These are phyloP conservation scores for Nomia melanderi DNA, from an alignment of 1,140 invertebrate genomes.

Conservation along the genomic window DNA sequence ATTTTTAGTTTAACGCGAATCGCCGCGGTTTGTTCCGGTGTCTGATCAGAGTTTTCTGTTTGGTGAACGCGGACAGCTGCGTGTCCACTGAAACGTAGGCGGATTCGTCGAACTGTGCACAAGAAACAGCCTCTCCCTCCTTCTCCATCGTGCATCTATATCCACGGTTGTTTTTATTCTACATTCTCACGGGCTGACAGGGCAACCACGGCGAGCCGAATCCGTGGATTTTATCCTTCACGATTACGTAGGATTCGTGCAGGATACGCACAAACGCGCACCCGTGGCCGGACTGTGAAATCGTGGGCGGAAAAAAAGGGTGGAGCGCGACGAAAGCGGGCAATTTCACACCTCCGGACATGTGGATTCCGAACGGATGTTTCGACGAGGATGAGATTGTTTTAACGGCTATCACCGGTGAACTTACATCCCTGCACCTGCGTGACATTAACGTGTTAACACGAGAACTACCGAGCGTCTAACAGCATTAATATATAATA, in stretches of 20 bases:
- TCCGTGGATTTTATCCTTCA: conserved; percentile 48
- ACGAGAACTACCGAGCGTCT: too few species aligned
- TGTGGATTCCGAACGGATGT: conserved; percentile 41
- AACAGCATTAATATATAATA: too few species aligned
- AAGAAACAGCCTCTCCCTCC: conserved; percentile 46
- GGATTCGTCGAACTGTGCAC: conserved; percentile 49
- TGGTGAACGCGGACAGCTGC: conserved; percentile 29
- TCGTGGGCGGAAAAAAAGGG: conserved; percentile 43
- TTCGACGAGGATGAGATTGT: not conserved
- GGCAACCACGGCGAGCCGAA: conserved; percentile 34
- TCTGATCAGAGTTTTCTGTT: not conserved
- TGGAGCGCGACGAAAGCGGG: conserved; percentile 55
- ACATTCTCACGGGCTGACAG: conserved; percentile 58
- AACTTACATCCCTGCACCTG: not conserved
- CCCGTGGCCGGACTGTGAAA: conserved; percentile 54
- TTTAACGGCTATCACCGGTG: not conserved
- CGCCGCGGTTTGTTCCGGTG: conserved; percentile 27
- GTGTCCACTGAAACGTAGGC: conserved; percentile 53
- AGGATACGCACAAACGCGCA: conserved; percentile 42
- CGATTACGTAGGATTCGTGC: conserved; percentile 49
- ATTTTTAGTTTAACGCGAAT: conserved; percentile 20
- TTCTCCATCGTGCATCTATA: conserved; percentile 48
- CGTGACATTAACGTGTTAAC: not conserved
- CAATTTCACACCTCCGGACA: conserved; percentile 55
- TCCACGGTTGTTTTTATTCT: conserved; percentile 46